A percentile compares a stretch with the other conserved stretches of the same genome.
Evolutionary conservation across 2,888 invertebrate genomes (phyloP).

Genomic region (Oscheius sp.): DNA sequence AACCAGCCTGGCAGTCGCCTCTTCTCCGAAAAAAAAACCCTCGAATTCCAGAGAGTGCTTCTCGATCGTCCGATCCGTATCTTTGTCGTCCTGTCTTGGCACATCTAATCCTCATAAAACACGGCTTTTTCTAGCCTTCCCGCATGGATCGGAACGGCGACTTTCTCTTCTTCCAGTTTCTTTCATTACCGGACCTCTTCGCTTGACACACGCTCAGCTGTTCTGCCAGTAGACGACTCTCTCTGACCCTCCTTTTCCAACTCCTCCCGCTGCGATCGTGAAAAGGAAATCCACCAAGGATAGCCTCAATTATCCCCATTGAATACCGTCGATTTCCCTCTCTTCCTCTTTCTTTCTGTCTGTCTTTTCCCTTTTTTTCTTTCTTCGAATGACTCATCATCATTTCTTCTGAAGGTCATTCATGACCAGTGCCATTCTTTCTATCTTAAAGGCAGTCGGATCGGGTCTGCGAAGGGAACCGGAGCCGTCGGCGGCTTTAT

Average conservation of each 20-base stretch:
- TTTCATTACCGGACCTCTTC: constrained; percentile 17
- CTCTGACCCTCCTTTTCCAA: neutral
- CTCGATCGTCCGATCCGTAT: constrained; percentile 7
- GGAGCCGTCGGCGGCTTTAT: constrained; percentile 16
- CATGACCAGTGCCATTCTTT: neutral
- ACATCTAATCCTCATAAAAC: constrained; percentile 7
- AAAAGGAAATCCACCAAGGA: constrained; percentile 12
- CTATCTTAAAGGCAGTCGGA: neutral
- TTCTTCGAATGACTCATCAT: neutral
- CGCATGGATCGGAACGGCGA: constrained; percentile 20
- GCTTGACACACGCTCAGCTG: constrained; percentile 6
- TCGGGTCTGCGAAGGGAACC: constrained; percentile 5
- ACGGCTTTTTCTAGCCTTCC: constrained; percentile 16
- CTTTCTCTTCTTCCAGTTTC: constrained; percentile 25
- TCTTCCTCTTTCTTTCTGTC: neutral
- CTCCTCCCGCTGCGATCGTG: constrained; percentile 9
- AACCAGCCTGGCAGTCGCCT: constrained; percentile 20
- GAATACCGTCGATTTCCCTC: constrained; percentile 11
- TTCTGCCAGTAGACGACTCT: neutral
- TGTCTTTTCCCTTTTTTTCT: neutral
- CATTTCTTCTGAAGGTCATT: neutral
- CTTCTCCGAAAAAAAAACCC: neutral
- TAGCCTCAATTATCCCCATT: constrained; percentile 10
- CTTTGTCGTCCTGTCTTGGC: constrained; percentile 9
- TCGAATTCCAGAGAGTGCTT: neutral